Evolutionary conservation across 2,113 vertebrate species (phyloP).

Genomic region (Acinonyx jubatus): DNA sequence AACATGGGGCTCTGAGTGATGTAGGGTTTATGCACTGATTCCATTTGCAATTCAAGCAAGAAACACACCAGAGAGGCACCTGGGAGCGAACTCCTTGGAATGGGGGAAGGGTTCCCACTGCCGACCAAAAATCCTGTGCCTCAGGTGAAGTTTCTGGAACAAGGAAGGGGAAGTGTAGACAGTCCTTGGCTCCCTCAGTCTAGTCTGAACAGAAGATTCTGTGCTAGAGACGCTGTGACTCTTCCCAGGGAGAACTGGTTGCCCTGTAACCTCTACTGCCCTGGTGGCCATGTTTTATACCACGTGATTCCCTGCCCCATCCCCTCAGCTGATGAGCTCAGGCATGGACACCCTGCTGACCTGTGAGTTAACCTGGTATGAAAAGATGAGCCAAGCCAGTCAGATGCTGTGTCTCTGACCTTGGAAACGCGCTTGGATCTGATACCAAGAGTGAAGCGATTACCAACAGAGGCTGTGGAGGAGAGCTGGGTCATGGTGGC

Average conservation of each 20-base stretch:
- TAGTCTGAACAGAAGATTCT: neutral
- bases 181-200: neutral
- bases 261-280: neutral
- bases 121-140: neutral
- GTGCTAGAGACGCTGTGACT: neutral
- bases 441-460: neutral
- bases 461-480: neutral
- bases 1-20: slow-evolving; percentile 77
- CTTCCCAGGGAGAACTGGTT: neutral
- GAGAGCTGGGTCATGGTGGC: neutral
- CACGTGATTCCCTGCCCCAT: neutral
- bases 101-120: slow-evolving; percentile 14
- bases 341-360: neutral
- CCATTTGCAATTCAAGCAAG: slow-evolving; percentile 79
- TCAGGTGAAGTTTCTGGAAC: slow-evolving; percentile 21
- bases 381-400: neutral
- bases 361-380: neutral
- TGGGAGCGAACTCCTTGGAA: slow-evolving; percentile 40
- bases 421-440: neutral
- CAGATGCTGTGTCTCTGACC: neutral
- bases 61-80: slow-evolving; percentile 58
- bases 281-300: neutral
- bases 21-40: slow-evolving; percentile 73
- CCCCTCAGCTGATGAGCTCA: neutral
- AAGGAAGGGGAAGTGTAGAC: neutral